These are phyloP conservation scores for Halichoeres trimaculatus DNA, from an alignment of 2,113 vertebrate species.

Conservation along the genomic window DNA sequence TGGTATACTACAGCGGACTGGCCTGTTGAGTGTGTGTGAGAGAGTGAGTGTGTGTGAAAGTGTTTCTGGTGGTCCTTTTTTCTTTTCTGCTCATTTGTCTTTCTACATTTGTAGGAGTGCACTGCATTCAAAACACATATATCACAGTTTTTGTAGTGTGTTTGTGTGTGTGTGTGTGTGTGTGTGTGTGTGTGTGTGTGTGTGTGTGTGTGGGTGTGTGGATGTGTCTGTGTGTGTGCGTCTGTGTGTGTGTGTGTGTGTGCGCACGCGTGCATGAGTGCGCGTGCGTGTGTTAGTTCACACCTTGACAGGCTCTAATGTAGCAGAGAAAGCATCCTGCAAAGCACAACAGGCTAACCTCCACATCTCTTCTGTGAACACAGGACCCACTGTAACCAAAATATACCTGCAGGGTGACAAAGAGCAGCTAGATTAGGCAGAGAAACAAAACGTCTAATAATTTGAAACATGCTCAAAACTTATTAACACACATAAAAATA, in stretches of 20 bases:
- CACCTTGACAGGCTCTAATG: slow-evolving; percentile 97
- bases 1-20: neutral
- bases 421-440: neutral
- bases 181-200: too few species aligned
- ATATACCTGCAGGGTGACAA: slow-evolving; percentile 87
- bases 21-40: neutral
- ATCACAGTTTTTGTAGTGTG: too few species aligned
- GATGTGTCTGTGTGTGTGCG: too few species aligned
- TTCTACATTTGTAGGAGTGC: too few species aligned
- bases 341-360: slow-evolving; percentile 94
- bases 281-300: slow-evolving; percentile 13
- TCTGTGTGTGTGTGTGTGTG: too few species aligned
- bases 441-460: neutral
- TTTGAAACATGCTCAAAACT: too few species aligned
- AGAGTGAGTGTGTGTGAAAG: too few species aligned
- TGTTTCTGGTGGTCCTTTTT: neutral
- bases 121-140: neutral
- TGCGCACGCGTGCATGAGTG: too few species aligned
- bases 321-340: slow-evolving; percentile 96
- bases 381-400: slow-evolving; percentile 93
- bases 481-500: too few species aligned
- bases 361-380: slow-evolving; percentile 99
- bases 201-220: too few species aligned
- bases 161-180: too few species aligned
- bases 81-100: neutral